phyloP scores from a whole-genome alignment of 2,888 invertebrate genomes.

The Spilosoma lubricipeda region DNA sequence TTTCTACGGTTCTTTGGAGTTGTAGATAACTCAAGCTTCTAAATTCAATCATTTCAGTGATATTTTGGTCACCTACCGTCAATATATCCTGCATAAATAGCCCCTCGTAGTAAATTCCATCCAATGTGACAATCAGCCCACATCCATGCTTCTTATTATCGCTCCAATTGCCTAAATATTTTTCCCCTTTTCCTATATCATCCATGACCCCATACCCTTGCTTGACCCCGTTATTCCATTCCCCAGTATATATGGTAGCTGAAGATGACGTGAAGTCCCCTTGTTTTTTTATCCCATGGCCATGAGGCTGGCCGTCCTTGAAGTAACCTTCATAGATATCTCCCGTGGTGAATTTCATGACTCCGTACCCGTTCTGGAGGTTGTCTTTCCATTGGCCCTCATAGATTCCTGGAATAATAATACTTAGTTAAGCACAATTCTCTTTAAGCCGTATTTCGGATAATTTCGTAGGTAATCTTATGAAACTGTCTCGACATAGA shows the following conservation, averaged over 20 bases:
- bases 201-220: conserved; percentile 96
- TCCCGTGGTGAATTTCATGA: conserved; percentile 90
- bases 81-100: conserved; percentile 92
- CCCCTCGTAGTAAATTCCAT: conserved; percentile 97
- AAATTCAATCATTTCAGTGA: too few species aligned
- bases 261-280: conserved; percentile 91
- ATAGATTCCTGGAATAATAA: conserved; percentile 85
- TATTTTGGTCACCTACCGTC: too few species aligned
- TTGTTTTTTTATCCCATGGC: conserved; percentile 93
- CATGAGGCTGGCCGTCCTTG: conserved; percentile 93
- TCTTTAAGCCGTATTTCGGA: neutral
- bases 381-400: conserved; percentile 94
- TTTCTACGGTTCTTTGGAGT: neutral
- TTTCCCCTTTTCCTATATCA: conserved; percentile 94
- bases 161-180: conserved; percentile 95
- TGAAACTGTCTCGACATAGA: neutral
- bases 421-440: neutral
- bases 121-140: conserved; percentile 94
- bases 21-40: neutral
- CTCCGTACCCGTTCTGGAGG: conserved; percentile 93
- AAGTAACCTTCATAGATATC: conserved; percentile 95
- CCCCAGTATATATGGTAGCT: conserved; percentile 95
- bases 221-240: conserved; percentile 92
- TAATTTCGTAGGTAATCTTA: neutral
- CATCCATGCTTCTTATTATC: conserved; percentile 94